Evolutionary conservation across 2,797 vertebrate genomes (phyloP).

Genomic region (Hippopotamyrus pictus): DNA sequence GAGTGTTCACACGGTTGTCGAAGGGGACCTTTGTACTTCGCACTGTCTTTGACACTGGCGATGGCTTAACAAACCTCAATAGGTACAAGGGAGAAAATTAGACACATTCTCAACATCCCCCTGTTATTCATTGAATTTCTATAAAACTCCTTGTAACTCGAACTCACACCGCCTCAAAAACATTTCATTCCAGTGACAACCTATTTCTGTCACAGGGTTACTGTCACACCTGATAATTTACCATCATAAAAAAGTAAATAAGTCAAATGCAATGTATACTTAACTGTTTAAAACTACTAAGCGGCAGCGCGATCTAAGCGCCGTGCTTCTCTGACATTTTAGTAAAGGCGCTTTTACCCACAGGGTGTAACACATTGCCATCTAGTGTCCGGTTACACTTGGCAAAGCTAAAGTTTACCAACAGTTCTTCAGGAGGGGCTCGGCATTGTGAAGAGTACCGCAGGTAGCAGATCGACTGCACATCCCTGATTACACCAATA

Average conservation of each 20-base stretch:
- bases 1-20: not conserved
- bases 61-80: not conserved
- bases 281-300: not conserved
- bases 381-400: slow-evolving; percentile 13
- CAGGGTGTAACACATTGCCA: slow-evolving; percentile 21
- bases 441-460: not conserved
- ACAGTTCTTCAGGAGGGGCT: not conserved
- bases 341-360: not conserved
- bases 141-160: not conserved
- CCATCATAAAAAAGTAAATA: not conserved
- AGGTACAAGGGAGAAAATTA: not conserved
- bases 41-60: not conserved
- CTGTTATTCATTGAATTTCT: not conserved
- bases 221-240: not conserved
- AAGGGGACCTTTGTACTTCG: not conserved
- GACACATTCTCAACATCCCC: not conserved
- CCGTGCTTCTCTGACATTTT: not conserved
- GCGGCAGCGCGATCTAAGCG: not conserved
- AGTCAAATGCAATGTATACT: not conserved
- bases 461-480: not conserved
- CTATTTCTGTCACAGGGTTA: not conserved
- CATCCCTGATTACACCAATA: not conserved
- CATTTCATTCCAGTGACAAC: not conserved
- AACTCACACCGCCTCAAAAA: not conserved
- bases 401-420: not conserved